phyloP scores from a whole-genome alignment of 2,797 vertebrate species.

The Leuciscus waleckii region DNA sequence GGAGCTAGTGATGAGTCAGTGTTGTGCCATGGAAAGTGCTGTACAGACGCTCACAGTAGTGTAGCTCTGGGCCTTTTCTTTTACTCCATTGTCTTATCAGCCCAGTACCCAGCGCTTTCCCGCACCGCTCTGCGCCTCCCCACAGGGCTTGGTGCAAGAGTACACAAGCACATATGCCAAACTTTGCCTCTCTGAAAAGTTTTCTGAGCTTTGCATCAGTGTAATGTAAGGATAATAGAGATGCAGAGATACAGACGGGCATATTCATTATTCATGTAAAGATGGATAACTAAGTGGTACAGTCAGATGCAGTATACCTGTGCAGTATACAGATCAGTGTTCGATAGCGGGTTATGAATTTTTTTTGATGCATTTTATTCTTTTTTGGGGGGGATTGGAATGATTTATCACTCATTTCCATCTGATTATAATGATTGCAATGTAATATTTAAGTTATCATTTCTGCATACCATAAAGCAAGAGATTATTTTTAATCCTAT shows the following conservation, averaged over 20 bases:
- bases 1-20: constrained; percentile 82
- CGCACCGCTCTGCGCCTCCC: constrained; percentile 32
- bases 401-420: not conserved
- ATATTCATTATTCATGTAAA: constrained; percentile 33
- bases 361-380: not conserved
- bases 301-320: not conserved
- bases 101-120: constrained; percentile 44
- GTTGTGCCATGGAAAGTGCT: constrained; percentile 76
- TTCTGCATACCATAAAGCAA: not conserved
- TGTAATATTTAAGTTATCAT: not conserved
- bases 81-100: constrained; percentile 53
- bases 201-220: constrained; percentile 41
- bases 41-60: constrained; percentile 61
- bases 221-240: constrained; percentile 36
- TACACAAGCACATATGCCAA: constrained; percentile 51
- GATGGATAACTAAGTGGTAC: not conserved
- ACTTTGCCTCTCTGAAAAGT: constrained; percentile 52
- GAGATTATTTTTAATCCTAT: not conserved
- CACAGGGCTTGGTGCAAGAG: constrained; percentile 50
- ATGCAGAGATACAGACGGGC: constrained; percentile 9
- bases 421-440: not conserved
- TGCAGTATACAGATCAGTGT: not conserved
- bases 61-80: constrained; percentile 44
- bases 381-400: too few relatives aligned
- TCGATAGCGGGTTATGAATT: not conserved